These are phyloP conservation scores for Channa striata DNA, from an alignment of 2,797 vertebrate species.

Conservation along the genomic window DNA sequence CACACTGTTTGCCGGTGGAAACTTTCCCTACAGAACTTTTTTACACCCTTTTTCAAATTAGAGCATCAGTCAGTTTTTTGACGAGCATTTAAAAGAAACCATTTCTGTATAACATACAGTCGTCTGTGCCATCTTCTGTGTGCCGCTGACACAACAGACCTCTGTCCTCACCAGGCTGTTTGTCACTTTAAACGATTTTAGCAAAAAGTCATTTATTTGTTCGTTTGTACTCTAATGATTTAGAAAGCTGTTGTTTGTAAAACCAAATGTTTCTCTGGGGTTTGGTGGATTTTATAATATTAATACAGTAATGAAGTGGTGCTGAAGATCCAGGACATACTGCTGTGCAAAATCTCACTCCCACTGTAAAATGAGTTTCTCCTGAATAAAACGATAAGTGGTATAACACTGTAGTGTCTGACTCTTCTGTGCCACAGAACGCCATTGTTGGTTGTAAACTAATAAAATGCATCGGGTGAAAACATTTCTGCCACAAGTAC, in stretches of 20 bases:
- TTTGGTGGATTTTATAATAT: neutral
- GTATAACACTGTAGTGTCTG: neutral
- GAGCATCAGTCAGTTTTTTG: too few relatives aligned
- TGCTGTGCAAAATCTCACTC: neutral
- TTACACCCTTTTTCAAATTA: too few relatives aligned
- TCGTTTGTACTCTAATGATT: neutral
- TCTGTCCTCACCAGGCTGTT: neutral
- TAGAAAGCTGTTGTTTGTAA: neutral
- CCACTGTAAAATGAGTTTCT: neutral
- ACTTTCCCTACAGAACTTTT: too few relatives aligned
- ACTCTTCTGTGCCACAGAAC: neutral
- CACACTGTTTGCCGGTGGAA: too few relatives aligned
- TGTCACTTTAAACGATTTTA: neutral
- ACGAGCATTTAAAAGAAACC: too few relatives aligned
- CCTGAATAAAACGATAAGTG: neutral
- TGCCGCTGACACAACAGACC: neutral
- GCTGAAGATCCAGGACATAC: neutral
- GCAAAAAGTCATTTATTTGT: neutral
- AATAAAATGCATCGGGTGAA: neutral
- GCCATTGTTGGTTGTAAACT: neutral
- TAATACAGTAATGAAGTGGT: neutral
- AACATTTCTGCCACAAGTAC: neutral
- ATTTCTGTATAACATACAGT: neutral
- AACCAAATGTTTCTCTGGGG: neutral
- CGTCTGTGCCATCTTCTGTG: conserved; percentile 10